A percentile compares a stretch with the other conserved stretches of the same genome.
Evolutionary conservation across 2,888 invertebrate species (phyloP).

Genomic region (Branchellion lobata): DNA sequence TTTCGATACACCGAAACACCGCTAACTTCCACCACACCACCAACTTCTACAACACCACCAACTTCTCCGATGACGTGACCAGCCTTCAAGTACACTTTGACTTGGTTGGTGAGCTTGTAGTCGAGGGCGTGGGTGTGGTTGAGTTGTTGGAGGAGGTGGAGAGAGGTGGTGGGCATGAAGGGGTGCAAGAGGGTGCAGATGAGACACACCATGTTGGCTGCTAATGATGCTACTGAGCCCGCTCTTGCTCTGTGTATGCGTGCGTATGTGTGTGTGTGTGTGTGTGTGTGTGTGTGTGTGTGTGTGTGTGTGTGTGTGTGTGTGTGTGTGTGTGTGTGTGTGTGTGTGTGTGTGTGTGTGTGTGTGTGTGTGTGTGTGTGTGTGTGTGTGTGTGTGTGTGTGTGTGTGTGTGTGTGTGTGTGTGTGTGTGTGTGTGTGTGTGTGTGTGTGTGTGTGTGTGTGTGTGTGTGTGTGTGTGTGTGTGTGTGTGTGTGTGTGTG

Average conservation of each 20-base stretch:
- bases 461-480: constrained; percentile 23
- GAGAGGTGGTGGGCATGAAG: constrained; percentile 82
- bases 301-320: not conserved
- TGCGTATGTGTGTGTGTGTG: not conserved
- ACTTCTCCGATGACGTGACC: constrained; percentile 82
- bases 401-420: not conserved
- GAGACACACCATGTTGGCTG: constrained; percentile 77
- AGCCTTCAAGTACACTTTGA: constrained; percentile 68
- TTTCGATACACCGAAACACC: too few relatives aligned
- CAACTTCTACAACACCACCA: too few relatives aligned
- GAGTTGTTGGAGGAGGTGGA: constrained; percentile 71
- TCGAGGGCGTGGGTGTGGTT: constrained; percentile 65
- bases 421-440: constrained; percentile 10
- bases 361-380: constrained; percentile 15
- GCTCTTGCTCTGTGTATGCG: constrained; percentile 67
- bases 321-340: not conserved
- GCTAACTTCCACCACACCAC: too few relatives aligned
- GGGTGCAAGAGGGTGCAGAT: constrained; percentile 81
- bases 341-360: constrained; percentile 23
- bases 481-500: constrained; percentile 20
- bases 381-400: constrained; percentile 20
- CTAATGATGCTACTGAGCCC: constrained; percentile 80
- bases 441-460: not conserved
- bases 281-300: constrained; percentile 1
- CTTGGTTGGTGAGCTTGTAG: constrained; percentile 57